Percentiles rank a stretch among this genome's conserved stretches.
Evolutionary conservation across 2,888 invertebrate species (phyloP).

Genomic region (Melikaiella ostensackeni): DNA sequence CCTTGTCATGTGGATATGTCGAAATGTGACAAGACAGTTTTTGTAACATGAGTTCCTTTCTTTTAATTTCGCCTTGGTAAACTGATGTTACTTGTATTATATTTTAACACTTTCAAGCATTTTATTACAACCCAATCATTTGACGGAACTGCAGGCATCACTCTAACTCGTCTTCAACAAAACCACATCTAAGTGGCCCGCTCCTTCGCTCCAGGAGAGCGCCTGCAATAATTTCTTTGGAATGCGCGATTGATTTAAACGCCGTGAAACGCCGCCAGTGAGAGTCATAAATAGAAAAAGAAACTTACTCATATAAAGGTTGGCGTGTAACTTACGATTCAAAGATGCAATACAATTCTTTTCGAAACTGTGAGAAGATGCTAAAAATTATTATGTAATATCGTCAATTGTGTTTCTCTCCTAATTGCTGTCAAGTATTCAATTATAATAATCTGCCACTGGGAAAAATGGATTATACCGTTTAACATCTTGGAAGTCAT

Average conservation of each 20-base stretch:
- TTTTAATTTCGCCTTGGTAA: too few relatives aligned
- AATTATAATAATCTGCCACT: too few relatives aligned
- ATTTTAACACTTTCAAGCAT: not conserved
- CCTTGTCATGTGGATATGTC: too few relatives aligned
- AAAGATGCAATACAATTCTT: not conserved
- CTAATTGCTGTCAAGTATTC: too few relatives aligned
- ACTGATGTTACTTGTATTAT: not conserved
- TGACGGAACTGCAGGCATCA: conserved; percentile 13
- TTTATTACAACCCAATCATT: conserved; percentile 9
- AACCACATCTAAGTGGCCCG: conserved; percentile 39
- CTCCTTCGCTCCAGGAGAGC: conserved; percentile 39
- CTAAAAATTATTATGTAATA: not conserved
- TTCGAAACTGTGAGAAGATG: conserved; percentile 11
- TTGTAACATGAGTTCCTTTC: not conserved
- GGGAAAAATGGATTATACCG: too few relatives aligned
- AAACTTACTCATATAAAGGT: conserved; percentile 13
- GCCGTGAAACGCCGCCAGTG: conserved; percentile 52
- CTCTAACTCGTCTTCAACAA: conserved; percentile 27
- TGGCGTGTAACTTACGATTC: not conserved
- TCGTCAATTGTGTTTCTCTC: too few relatives aligned
- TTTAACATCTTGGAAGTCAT: too few relatives aligned
- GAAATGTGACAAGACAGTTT: not conserved
- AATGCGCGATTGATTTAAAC: conserved; percentile 64
- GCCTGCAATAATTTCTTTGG: conserved; percentile 59
- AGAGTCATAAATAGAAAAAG: conserved; percentile 37